Conservation (phyloP, 2,888 invertebrate species). For the Chromoteleia sp. region DNA sequence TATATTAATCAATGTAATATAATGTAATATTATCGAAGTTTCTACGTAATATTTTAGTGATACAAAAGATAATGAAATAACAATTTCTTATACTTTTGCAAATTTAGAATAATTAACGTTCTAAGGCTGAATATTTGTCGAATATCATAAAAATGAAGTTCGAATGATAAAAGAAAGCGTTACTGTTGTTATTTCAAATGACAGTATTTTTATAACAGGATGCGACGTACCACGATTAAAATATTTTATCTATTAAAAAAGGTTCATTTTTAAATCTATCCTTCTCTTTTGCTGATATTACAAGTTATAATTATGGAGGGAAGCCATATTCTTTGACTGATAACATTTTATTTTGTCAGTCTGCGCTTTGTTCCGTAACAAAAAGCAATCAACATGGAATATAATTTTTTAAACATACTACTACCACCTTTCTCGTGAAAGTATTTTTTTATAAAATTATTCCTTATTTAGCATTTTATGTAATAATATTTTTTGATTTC, state of each 20-base stretch:
- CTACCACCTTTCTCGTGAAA: no score
- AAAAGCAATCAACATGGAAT: no score
- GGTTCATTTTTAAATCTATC: not conserved
- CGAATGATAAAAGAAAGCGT: not conserved
- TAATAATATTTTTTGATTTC: constrained; percentile 12
- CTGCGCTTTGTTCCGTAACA: no score
- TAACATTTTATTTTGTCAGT: not conserved
- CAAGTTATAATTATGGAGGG: not conserved
- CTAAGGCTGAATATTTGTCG: no score
- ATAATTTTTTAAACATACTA: no score
- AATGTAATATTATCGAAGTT: no score
- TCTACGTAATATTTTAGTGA: no score
- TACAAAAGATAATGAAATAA: no score
- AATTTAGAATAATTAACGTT: no score
- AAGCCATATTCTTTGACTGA: no score
- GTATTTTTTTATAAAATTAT: not conserved
- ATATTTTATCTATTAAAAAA: not conserved
- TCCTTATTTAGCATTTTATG: not conserved
- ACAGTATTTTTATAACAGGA: not conserved
- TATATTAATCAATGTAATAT: no score
- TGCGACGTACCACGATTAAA: not conserved
- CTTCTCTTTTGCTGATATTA: not conserved
- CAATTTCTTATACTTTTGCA: no score
- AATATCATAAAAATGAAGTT: not conserved
- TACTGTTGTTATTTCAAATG: not conserved